Conservation (phyloP, 2,797 vertebrate species). For the Eulemur mongoz region DNA sequence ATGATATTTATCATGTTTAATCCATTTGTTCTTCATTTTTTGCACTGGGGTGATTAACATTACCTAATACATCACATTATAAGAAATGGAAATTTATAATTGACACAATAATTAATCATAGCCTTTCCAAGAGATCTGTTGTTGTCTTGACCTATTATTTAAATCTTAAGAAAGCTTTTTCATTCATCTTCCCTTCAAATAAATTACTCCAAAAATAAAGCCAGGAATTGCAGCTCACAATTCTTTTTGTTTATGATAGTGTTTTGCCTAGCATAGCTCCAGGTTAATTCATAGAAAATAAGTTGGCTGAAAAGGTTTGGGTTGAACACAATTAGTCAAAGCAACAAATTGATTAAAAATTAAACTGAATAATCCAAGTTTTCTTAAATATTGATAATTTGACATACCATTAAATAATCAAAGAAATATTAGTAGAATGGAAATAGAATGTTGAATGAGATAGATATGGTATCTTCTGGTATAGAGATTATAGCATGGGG, state of each 20-base stretch:
- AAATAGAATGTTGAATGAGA: conserved; percentile 32
- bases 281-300: conserved; percentile 44
- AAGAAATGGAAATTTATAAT: neutral
- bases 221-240: neutral
- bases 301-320: conserved; percentile 47
- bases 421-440: neutral
- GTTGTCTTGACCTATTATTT: conserved; percentile 42
- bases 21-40: conserved; percentile 1
- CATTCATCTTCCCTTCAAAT: conserved; percentile 44
- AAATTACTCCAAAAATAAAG: neutral
- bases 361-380: conserved; percentile 20
- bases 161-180: conserved; percentile 28
- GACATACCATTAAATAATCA: neutral
- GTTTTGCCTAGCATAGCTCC: neutral
- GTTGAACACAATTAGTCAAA: conserved; percentile 31
- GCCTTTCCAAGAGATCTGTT: conserved; percentile 4
- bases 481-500: neutral
- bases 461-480: neutral
- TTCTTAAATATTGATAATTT: conserved; percentile 23
- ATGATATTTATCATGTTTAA: neutral
- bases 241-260: neutral
- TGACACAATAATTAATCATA: conserved; percentile 27
- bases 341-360: conserved; percentile 47
- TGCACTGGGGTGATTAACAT: neutral
- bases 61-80: neutral